These are phyloP conservation scores for Lepidochitona cinerea DNA, from an alignment of 2,888 invertebrate genomes.

Conservation along the genomic window DNA sequence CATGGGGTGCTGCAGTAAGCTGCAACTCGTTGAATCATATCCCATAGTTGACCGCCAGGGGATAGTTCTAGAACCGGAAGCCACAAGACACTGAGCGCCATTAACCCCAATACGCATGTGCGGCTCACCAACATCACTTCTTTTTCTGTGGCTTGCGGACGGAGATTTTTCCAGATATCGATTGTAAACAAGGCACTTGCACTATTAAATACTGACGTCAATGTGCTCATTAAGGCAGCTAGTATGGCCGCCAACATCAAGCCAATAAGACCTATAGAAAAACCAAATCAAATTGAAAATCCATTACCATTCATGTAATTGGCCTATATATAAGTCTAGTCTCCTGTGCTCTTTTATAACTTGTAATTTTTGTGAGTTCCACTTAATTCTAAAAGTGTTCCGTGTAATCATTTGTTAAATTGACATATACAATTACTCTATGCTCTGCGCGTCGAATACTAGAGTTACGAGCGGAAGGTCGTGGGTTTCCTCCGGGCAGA, in stretches of 20 bases:
- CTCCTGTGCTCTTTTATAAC: too few relatives aligned
- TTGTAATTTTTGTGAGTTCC: too few relatives aligned
- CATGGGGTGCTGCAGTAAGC: neutral
- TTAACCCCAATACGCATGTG: neutral
- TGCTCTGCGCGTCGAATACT: too few relatives aligned
- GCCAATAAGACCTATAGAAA: neutral
- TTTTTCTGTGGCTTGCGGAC: neutral
- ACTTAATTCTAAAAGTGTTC: too few relatives aligned
- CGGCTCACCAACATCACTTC: neutral
- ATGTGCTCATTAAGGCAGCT: neutral
- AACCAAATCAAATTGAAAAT: neutral
- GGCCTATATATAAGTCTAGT: too few relatives aligned
- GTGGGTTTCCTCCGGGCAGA: too few relatives aligned
- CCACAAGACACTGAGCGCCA: conserved; percentile 1
- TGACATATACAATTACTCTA: too few relatives aligned
- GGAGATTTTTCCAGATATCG: neutral
- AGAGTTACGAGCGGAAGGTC: too few relatives aligned
- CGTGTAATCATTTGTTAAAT: too few relatives aligned
- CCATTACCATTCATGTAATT: too few relatives aligned
- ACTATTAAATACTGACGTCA: conserved; percentile 1
- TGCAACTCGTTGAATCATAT: neutral
- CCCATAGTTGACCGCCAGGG: neutral
- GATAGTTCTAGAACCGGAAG: neutral
- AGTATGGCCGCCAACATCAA: neutral
- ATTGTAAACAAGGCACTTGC: neutral